Base-by-base conservation (phyloP, 2,797 vertebrate genomes). In the Varecia variegata region DNA sequence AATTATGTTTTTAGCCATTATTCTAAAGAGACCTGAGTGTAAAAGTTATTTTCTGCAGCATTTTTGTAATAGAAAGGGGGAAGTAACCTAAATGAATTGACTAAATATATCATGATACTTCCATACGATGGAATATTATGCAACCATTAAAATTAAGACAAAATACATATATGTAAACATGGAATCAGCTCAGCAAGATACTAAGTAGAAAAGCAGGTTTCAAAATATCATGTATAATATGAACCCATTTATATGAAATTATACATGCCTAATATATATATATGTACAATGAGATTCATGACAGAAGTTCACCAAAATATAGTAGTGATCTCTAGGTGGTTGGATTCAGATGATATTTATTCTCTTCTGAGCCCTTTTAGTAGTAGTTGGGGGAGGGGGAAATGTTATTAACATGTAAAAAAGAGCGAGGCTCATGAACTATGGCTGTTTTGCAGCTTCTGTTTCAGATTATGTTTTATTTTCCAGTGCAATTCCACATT, bases 401-500 rank as follows among this genome's bases (percentile, higher is more conserved):
- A 60, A 83, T 86, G 1, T 35, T 56, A 85, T 14, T 74, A 40
- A 85, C 5, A 84, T 80, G 14, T 87, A 38, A 83, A 67, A 65
- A 71, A 89, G 23, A 80, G 40, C 12, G 43, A 81, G 5, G 32
- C 32, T 67, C 74, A 23, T 71, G n/a, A 88, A 3, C 15, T 60
- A 3, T 40, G 56, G 14, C 40, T 58, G 11, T 38, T 89, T 88
- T 40, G 52, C 30, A 91, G 56, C 85, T 54, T 96, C 32, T 70
- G 11, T 92, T 96, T 89, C 45, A 91, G 91, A 80, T 52, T 70
- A 43, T 23, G 20, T 70, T 91, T 60, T 54, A 45, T 80, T 88
- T 92, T 77, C 68, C 35, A 82, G 2, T 77, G 58, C 23, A 85
- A 25, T 77, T 95, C 15, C 47, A 84, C 45, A 88, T 76, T 62